Evolutionary conservation across 2,888 invertebrate species (phyloP).

Genomic region (Hymenopus coronatus): DNA sequence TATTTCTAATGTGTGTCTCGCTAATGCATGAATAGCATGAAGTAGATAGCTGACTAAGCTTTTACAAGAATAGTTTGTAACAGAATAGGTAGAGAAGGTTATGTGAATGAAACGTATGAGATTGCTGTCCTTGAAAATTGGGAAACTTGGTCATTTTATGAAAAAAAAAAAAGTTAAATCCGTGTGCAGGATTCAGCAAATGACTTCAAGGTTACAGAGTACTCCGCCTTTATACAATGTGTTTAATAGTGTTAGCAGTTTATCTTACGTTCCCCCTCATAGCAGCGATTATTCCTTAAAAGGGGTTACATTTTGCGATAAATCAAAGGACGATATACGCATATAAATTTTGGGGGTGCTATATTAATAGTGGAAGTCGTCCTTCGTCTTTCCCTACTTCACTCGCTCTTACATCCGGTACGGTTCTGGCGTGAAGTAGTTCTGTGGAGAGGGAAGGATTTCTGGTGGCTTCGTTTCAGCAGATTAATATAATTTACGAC

Average conservation of each 20-base stretch:
- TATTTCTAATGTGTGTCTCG: no score
- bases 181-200: no score
- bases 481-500: slow-evolving; percentile 26
- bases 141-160: no score
- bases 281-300: not conserved
- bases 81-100: no score
- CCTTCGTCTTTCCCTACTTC: not conserved
- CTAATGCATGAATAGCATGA: no score
- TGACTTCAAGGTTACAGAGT: no score
- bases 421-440: not conserved
- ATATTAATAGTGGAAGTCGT: not conserved
- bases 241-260: not conserved
- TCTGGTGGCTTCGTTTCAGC: not conserved
- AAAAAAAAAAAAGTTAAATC: no score
- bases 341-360: not conserved
- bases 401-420: not conserved
- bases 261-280: not conserved
- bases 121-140: no score
- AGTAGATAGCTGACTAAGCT: no score
- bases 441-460: not conserved
- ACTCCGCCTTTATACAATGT: no score
- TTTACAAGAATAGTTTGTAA: no score
- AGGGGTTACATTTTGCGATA: not conserved
- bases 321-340: not conserved
- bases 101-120: no score